Conservation (phyloP, 1,140 invertebrate genomes). For the Agrilus planipennis region DNA sequence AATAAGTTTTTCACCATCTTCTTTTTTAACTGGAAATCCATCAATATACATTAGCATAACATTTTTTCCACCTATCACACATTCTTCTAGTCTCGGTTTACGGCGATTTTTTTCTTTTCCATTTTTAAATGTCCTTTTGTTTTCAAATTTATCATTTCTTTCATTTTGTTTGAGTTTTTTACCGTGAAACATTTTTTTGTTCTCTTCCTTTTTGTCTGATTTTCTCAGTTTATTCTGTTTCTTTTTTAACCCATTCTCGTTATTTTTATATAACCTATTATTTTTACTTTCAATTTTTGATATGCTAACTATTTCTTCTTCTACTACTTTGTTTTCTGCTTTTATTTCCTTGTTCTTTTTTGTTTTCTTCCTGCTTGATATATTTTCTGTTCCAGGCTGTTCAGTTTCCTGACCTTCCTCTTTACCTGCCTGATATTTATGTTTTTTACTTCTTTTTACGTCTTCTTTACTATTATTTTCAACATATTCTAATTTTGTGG, state of each 20-base stretch:
- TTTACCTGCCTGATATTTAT: no score
- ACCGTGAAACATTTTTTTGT: constrained; percentile 11
- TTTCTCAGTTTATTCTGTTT: constrained; percentile 6
- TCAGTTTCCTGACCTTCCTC: no score
- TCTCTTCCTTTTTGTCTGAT: constrained; percentile 9
- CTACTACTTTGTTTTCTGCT: not conserved
- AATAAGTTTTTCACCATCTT: constrained; percentile 53
- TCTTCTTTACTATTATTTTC: constrained; percentile 10
- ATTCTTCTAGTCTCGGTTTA: constrained; percentile 33
- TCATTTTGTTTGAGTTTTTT: constrained; percentile 3
- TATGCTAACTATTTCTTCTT: not conserved
- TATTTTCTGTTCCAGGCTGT: no score
- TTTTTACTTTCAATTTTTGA: constrained; percentile 8
- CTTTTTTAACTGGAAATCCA: constrained; percentile 57
- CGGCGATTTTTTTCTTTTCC: constrained; percentile 23
- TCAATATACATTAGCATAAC: constrained; percentile 50
- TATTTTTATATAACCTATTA: constrained; percentile 14
- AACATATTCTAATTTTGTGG: not conserved
- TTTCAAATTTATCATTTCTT: constrained; percentile 15
- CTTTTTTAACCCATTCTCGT: constrained; percentile 13
- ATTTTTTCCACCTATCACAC: constrained; percentile 50
- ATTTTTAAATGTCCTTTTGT: constrained; percentile 14
- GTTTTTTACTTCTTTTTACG: no score
- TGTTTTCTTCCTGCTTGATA: constrained; percentile 6
- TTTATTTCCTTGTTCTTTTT: constrained; percentile 4